phyloP scores from a whole-genome alignment of 2,888 invertebrate genomes.

The Pachymerium ferrugineum region DNA sequence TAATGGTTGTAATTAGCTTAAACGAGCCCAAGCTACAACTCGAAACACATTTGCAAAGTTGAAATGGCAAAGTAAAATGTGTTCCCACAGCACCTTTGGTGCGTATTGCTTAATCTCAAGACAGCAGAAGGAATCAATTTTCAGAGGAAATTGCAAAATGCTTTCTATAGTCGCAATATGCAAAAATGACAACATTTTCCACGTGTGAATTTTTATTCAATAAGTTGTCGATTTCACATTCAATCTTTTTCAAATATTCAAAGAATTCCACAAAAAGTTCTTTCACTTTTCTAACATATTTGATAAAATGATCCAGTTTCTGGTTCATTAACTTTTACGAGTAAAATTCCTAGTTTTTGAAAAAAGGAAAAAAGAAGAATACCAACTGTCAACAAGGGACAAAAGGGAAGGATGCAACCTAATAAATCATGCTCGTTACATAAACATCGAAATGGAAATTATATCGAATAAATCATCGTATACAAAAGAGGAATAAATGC shows the following conservation, averaged over 20 bases:
- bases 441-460: not conserved
- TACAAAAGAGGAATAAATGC: not conserved
- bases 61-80: not conserved
- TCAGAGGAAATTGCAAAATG: not conserved
- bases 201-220: too few species aligned
- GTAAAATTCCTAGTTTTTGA: not conserved
- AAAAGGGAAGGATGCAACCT: not conserved
- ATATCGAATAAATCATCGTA: not conserved
- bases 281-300: not conserved
- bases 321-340: constrained; percentile 5
- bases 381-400: constrained; percentile 4
- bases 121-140: not conserved
- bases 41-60: not conserved
- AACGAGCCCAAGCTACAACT: not conserved
- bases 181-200: too few species aligned
- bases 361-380: not conserved
- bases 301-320: not conserved
- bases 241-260: too few species aligned
- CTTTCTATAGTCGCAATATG: too few species aligned
- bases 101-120: not conserved
- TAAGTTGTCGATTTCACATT: too few species aligned
- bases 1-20: not conserved
- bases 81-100: not conserved
- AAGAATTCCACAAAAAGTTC: too few species aligned
- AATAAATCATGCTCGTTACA: not conserved